phyloP scores from a whole-genome alignment of 2,113 vertebrate species.

The Chloropsis hardwickii region DNA sequence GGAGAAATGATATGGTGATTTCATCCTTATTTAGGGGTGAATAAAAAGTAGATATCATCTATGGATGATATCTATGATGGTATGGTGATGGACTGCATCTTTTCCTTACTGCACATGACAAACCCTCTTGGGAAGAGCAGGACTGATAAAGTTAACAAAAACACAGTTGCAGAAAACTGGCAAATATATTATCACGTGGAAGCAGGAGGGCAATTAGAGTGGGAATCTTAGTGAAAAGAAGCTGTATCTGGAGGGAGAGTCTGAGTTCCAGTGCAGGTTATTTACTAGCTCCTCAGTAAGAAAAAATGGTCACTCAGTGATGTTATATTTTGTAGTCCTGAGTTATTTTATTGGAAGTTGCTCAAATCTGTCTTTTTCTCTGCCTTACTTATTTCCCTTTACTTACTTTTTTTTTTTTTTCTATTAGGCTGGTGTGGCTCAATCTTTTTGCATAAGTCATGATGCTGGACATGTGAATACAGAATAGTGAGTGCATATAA shows the following conservation, averaged over 20 bases:
- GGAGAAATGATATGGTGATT: background rate
- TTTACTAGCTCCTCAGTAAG: background rate
- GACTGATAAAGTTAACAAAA: slow-evolving; percentile 37
- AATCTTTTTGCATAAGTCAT: background rate
- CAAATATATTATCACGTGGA: background rate
- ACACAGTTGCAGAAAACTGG: background rate
- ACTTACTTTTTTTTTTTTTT: background rate
- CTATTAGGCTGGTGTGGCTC: background rate
- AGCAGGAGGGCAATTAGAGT: background rate
- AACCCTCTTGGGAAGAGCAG: background rate
- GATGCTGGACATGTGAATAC: background rate
- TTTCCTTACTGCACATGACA: background rate
- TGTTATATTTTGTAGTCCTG: background rate
- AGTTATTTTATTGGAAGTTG: background rate
- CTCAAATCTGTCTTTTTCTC: background rate
- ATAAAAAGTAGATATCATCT: background rate
- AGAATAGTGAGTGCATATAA: background rate
- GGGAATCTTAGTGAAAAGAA: background rate
- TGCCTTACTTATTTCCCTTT: background rate
- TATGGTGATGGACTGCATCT: background rate
- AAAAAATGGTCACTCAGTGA: background rate
- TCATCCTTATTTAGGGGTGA: background rate
- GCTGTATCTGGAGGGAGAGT: background rate
- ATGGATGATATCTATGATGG: too few species aligned
- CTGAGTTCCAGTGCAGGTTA: background rate